These are phyloP conservation scores for Dendrolimus punctatus DNA, from an alignment of 1,140 invertebrate genomes.

Conservation along the genomic window DNA sequence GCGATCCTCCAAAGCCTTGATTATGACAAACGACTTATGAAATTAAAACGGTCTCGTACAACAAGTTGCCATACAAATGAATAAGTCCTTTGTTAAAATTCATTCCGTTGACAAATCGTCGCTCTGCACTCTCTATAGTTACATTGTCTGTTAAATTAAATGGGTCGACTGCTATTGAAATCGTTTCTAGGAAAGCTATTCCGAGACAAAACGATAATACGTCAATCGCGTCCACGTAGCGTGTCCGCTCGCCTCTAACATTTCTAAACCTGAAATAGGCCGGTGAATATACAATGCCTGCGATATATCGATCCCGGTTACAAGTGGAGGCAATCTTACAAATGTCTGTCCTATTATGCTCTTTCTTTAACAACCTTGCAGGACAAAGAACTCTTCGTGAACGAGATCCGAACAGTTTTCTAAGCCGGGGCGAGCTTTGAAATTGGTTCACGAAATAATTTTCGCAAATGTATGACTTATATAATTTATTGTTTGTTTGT, in stretches of 20 bases:
- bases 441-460: not conserved
- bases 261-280: constrained; percentile 31
- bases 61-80: constrained; percentile 68
- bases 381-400: constrained; percentile 14
- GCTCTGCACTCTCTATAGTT: constrained; percentile 44
- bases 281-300: constrained; percentile 38
- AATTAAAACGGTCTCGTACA: constrained; percentile 68
- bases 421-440: not conserved
- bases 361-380: constrained; percentile 20
- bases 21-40: constrained; percentile 72
- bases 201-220: constrained; percentile 51
- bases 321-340: constrained; percentile 26
- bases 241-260: constrained; percentile 30
- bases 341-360: constrained; percentile 27
- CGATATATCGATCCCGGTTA: constrained; percentile 30
- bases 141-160: constrained; percentile 62
- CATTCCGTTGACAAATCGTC: constrained; percentile 68
- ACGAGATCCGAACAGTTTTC: constrained; percentile 11
- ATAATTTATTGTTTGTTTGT: too few species aligned
- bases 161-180: constrained; percentile 49
- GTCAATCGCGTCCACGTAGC: constrained; percentile 47
- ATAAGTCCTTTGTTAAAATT: constrained; percentile 66
- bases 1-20: constrained; percentile 29
- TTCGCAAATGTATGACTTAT: too few species aligned
- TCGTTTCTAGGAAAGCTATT: constrained; percentile 53